These are phyloP conservation scores for Echinometra lucunter DNA, from an alignment of 53 echinoderm and acorn worm genomes.

Conservation along the genomic window DNA sequence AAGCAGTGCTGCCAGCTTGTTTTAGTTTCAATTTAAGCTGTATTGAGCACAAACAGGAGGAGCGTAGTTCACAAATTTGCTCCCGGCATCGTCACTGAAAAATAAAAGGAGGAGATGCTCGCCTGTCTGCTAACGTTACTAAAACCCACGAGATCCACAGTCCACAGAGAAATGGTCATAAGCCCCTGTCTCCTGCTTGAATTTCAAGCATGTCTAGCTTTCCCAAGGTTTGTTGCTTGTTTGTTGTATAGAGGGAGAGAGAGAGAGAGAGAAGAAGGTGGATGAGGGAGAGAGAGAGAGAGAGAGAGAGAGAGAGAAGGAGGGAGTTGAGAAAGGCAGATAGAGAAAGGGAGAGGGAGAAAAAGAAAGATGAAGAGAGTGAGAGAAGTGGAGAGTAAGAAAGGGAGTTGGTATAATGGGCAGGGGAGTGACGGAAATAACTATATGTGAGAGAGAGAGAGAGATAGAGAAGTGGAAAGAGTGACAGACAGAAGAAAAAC, in stretches of 20 bases:
- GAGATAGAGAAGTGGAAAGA: background rate
- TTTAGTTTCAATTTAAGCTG: conserved; percentile 21
- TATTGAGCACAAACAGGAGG: background rate
- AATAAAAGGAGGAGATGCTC: background rate
- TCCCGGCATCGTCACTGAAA: background rate
- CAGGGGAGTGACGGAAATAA: too few species aligned
- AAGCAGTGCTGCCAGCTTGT: conserved; percentile 1
- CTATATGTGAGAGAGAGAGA: too few species aligned
- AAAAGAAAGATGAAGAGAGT: background rate
- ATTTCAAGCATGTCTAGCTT: conserved; percentile 33
- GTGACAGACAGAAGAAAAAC: background rate
- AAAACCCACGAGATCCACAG: background rate
- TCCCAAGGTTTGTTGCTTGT: background rate
- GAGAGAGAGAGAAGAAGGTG: conserved; percentile 13
- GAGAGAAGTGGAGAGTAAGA: background rate
- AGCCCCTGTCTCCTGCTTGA: background rate
- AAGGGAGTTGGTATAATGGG: too few species aligned
- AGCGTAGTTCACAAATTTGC: conserved; percentile 29
- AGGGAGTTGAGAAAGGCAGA: background rate
- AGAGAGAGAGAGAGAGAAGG: conserved; percentile 6
- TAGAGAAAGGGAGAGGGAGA: background rate
- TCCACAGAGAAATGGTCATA: conserved; percentile 17
- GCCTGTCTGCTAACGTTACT: background rate
- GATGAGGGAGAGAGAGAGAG: background rate
- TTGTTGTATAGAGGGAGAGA: background rate